phyloP scores from a whole-genome alignment of 2,888 invertebrate genomes.

The Cataglyphis livida region DNA sequence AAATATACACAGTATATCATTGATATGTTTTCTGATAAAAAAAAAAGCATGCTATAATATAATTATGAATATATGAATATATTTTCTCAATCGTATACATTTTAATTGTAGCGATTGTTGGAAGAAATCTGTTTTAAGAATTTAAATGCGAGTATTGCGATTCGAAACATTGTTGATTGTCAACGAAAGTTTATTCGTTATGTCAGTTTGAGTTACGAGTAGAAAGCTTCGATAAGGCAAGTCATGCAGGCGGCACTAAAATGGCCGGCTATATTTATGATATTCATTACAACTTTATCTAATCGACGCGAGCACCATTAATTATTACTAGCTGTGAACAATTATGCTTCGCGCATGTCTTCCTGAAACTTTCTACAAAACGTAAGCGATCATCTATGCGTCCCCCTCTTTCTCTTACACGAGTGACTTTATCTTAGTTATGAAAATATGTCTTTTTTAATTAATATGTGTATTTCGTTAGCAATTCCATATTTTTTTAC shows the following conservation, averaged over 20 bases:
- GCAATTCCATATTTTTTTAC: conserved; percentile 8
- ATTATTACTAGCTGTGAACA: conserved; percentile 79
- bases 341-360: conserved; percentile 73
- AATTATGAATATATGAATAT: background rate
- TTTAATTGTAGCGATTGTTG: background rate
- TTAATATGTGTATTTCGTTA: conserved; percentile 11
- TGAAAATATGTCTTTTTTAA: conserved; percentile 17
- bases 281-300: conserved; percentile 75
- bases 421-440: conserved; percentile 28
- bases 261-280: conserved; percentile 70
- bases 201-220: conserved; percentile 71
- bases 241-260: conserved; percentile 63
- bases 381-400: conserved; percentile 28
- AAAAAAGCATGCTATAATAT: background rate
- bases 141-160: conserved; percentile 32
- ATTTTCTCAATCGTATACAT: background rate
- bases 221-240: conserved; percentile 72
- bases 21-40: background rate
- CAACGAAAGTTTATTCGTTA: conserved; percentile 68
- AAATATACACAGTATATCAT: background rate
- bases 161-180: conserved; percentile 67
- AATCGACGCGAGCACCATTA: conserved; percentile 77
- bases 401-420: background rate
- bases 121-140: background rate
- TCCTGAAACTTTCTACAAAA: conserved; percentile 70